These are phyloP conservation scores for Leptocoma aspasia DNA, from an alignment of 2,113 vertebrate species.

Conservation along the genomic window DNA sequence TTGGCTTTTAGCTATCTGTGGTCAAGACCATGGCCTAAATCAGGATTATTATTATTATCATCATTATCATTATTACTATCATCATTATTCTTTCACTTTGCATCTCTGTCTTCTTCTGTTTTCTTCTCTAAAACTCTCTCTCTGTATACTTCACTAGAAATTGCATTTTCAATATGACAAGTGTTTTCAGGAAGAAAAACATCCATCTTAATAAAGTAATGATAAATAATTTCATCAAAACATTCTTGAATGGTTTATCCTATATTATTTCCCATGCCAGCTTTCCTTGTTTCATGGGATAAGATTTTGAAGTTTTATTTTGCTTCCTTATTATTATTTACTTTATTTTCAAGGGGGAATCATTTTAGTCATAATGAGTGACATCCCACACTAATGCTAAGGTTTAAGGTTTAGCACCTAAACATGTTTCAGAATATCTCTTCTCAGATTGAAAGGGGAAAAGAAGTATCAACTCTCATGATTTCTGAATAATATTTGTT, in stretches of 20 bases:
- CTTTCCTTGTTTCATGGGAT: neutral
- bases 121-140: neutral
- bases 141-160: neutral
- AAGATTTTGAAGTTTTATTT: neutral
- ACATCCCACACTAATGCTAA: neutral
- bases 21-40: neutral
- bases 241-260: neutral
- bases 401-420: neutral
- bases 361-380: neutral
- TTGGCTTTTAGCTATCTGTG: neutral
- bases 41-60: neutral
- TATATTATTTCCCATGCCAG: neutral
- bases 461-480: neutral
- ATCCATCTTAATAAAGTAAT: neutral
- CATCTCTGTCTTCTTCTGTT: neutral
- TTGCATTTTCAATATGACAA: neutral
- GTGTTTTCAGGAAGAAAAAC: neutral
- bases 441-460: neutral
- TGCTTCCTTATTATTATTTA: neutral
- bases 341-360: neutral
- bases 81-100: neutral
- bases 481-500: neutral
- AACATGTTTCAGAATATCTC: neutral
- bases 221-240: neutral
- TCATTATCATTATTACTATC: neutral